phyloP scores from a whole-genome alignment of 2,113 vertebrate species.

The Desmodus rotundus region DNA sequence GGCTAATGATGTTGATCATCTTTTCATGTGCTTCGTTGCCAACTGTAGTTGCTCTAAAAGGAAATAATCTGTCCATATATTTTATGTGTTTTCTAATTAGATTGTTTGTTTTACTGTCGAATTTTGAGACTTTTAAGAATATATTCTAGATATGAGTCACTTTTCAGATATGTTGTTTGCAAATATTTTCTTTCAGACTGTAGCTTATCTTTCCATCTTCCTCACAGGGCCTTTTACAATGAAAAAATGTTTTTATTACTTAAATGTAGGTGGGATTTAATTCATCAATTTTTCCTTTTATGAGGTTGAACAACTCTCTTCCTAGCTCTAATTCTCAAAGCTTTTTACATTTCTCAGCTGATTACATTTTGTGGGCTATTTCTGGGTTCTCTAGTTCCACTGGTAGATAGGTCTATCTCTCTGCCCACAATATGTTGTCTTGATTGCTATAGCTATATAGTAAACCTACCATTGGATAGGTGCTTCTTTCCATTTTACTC shows the following conservation, averaged over 20 bases:
- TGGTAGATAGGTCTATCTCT: neutral
- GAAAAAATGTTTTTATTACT: neutral
- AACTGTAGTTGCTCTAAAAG: neutral
- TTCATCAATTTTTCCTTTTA: neutral
- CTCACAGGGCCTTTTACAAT: neutral
- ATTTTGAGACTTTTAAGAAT: neutral
- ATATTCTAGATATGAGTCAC: neutral
- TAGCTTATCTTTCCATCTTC: neutral
- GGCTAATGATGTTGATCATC: neutral
- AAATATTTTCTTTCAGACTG: neutral
- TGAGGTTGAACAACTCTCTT: neutral
- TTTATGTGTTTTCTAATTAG: neutral
- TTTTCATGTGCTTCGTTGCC: neutral
- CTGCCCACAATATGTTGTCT: neutral
- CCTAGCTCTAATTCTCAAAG: neutral
- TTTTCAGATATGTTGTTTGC: neutral
- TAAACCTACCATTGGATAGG: neutral
- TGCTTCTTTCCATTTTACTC: neutral
- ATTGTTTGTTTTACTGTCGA: neutral
- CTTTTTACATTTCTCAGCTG: neutral
- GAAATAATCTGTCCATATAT: neutral
- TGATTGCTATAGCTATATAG: neutral
- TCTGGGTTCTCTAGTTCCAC: neutral
- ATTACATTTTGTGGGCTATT: neutral
- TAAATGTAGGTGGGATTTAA: neutral